Evolutionary conservation across 2,888 invertebrate species (phyloP).

Genomic region (Eupithecia subumbrata): DNA sequence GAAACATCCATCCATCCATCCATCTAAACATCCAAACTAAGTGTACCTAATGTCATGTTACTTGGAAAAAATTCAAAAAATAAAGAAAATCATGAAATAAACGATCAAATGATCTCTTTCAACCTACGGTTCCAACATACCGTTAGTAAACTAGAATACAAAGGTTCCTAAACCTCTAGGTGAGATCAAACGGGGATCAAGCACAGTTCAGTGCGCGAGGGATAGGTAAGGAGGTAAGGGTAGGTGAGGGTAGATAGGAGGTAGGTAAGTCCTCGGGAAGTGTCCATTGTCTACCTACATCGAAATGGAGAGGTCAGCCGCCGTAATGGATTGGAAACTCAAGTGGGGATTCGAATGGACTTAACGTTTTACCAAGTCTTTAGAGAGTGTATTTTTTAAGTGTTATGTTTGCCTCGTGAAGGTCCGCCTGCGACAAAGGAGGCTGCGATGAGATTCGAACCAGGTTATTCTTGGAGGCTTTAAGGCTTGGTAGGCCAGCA

Average conservation of each 20-base stretch:
- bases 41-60: neutral
- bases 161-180: neutral
- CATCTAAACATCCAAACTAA: too few relatives aligned
- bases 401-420: too few relatives aligned
- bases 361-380: neutral
- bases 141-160: neutral
- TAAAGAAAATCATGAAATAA: neutral
- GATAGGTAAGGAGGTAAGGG: neutral
- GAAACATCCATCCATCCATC: too few relatives aligned
- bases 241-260: neutral
- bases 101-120: neutral
- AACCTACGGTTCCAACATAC: neutral
- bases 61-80: neutral
- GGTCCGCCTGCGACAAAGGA: too few relatives aligned
- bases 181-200: conserved; percentile 1
- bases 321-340: conserved; percentile 8
- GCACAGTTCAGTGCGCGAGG: conserved; percentile 1
- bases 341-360: neutral
- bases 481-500: too few relatives aligned
- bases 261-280: neutral
- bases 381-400: neutral
- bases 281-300: neutral
- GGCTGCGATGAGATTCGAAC: too few relatives aligned
- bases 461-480: too few relatives aligned
- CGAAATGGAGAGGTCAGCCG: conserved; percentile 1